Base-by-base conservation (phyloP, 1,140 invertebrate genomes). In the Gryon sp. region DNA sequence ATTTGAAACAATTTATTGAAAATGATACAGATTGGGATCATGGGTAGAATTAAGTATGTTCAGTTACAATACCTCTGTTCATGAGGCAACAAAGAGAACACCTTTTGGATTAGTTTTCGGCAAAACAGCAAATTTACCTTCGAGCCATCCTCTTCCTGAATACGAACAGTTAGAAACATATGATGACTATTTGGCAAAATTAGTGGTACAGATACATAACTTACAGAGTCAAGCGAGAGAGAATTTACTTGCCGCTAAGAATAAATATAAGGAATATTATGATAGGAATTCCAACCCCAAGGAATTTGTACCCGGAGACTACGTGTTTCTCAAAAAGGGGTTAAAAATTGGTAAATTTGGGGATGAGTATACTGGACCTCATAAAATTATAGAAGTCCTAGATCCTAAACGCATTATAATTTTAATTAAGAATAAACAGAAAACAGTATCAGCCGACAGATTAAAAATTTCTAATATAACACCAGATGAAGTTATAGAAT, bases 1-100 rank as follows among this genome's bases (percentile, higher is more conserved):
- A 78, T 45, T 66, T 80, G 26, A 72, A 57, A 26, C 40, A 59
- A 43, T 43, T 14, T 32, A n/a, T 28, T 11, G 28, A 16, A 4
- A 20, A 43, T 3, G 6, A 43, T 15, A 0, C 19, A 1, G 14
- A 43, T 8, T 41, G 38, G 53, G 38, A 41, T n/a, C 2, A 28
- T 28, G 2, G 7, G 8, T 57, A 57, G 12, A 57, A 14, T 9
- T 28, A 26, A 11, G 12, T 9, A 40, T 40, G 1, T 57, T 57
- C 24, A n/a, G 12, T n/a, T 59, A 59, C 12, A 59, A 59, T 32
- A 59, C 38, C 0, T 26, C 16, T 7, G 8, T 26, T 14, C 36
- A 41, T 11, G 41, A 60, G 36, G 16, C 19, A 2, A 46, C 41
- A 8, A 46, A 48, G n/a, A 14, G 24, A 5, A 60, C 57, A 24